Base-by-base conservation (phyloP, 2,797 vertebrate genomes). In the Otolemur crassicaudatus region DNA sequence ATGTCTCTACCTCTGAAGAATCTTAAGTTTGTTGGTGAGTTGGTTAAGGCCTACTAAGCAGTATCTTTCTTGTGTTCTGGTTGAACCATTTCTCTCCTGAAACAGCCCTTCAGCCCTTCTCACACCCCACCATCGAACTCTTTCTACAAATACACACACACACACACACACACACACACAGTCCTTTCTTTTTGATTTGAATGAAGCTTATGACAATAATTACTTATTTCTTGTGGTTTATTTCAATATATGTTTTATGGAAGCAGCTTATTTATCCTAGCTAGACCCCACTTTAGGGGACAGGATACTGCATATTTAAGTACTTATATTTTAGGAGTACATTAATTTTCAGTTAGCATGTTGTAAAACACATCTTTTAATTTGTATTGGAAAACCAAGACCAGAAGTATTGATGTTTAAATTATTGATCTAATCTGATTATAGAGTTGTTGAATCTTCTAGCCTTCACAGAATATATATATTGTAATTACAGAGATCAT, bases 11-110 rank as follows among this genome's bases (percentile, higher is more conserved):
- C 6, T 53, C 5, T 94, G n/a, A 22, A 77, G 23, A 89, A 70
- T 84, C 85, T 88, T 94, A 87, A 90, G 60, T 94, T 94, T 84
- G 23, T 69, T 93, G 72, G 23, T 86, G 29, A 27, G 20, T 53
- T 73, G 92, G 9, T 93, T 81, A 93, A 91, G 65, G 80, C 58
- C 56, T 79, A 34, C 17, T 60, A 87, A 94, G 27, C 13, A 31
- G 2, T 76, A 46, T 76, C 20, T 81, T 72, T 96, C 23, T 89
- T 89, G 13, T 40, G 2, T 73, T 94, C n/a, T 87, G 46, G 83
- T 58, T 87, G 37, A 87, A 83, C 46, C 16, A 37, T 87, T 82
- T 94, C 25, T 92, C 11, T 58, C 40, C 9, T 60, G 10, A 85
- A 87, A 88, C 22, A 83, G 7, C 6, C 58, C 53, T 40, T 86